phyloP scores from a whole-genome alignment of 2,113 vertebrate genomes.

The Notarius lentiginosus region DNA sequence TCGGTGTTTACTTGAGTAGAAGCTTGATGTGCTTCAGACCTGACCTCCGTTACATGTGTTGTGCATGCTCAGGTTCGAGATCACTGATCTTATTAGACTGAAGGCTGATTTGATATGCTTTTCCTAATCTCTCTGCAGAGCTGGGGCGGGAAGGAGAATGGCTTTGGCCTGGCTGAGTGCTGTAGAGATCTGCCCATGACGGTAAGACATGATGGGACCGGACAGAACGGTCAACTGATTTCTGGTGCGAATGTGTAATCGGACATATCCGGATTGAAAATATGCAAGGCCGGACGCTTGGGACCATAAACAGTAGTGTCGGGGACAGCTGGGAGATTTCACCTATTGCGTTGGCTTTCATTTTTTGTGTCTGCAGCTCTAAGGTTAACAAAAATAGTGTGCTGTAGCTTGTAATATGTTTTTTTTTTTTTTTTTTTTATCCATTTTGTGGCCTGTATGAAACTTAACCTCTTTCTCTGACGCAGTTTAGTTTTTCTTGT shows the following conservation, averaged over 20 bases:
- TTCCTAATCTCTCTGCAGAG: slow-evolving; percentile 73
- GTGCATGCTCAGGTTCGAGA: slow-evolving; percentile 4
- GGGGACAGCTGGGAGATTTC: not conserved
- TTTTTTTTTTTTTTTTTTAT: not conserved
- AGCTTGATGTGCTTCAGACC: not conserved
- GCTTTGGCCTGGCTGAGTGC: slow-evolving; percentile 94
- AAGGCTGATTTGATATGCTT: slow-evolving; percentile 20
- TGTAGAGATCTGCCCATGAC: slow-evolving; percentile 91
- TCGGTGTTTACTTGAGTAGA: not conserved
- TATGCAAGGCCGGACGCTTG: not conserved
- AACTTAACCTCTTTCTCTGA: not conserved
- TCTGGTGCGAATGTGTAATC: not conserved
- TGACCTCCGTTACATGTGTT: not conserved
- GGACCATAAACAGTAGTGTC: not conserved
- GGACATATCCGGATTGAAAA: not conserved
- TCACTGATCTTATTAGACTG: not conserved
- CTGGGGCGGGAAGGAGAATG: slow-evolving; percentile 97
- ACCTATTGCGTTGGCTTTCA: not conserved
- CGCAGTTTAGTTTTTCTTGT: not conserved
- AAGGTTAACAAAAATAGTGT: not conserved
- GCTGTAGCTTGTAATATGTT: not conserved
- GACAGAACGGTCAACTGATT: not conserved
- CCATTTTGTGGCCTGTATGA: not conserved
- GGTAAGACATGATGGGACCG: slow-evolving; percentile 66
- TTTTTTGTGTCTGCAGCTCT: not conserved